Evolutionary conservation across 2,888 invertebrate genomes (phyloP).

Genomic region (Drosophila pullipes): DNA sequence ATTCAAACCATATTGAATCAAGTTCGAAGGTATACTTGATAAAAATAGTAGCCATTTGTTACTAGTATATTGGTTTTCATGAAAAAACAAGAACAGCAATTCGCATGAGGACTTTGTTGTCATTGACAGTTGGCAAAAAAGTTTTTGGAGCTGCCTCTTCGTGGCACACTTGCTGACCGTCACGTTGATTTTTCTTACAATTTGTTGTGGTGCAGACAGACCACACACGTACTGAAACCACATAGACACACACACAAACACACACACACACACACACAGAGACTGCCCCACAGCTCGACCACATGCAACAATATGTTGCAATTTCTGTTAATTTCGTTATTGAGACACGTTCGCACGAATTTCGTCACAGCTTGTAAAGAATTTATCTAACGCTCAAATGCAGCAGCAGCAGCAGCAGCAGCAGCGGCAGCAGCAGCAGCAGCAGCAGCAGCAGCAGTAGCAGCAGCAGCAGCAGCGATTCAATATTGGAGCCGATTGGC

Average conservation of each 20-base stretch:
- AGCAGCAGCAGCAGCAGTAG: conserved; percentile 41
- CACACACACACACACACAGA: background rate
- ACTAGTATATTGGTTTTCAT: background rate
- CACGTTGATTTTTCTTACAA: conserved; percentile 58
- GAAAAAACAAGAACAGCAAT: conserved; percentile 2
- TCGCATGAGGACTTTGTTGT: conserved; percentile 37
- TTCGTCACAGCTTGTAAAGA: conserved; percentile 68
- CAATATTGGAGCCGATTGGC: conserved; percentile 4
- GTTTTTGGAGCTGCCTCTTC: conserved; percentile 36
- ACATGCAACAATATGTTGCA: conserved; percentile 74
- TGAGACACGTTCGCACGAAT: conserved; percentile 77
- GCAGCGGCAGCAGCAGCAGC: conserved; percentile 39
- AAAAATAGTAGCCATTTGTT: background rate
- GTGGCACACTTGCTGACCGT: conserved; percentile 48
- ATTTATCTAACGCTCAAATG: conserved; percentile 42
- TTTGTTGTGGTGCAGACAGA: conserved; percentile 50
- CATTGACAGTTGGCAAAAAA: conserved; percentile 29
- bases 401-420: conserved; percentile 30
- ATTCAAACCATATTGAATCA: background rate
- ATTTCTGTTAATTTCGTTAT: conserved; percentile 82
- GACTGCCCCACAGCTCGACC: conserved; percentile 4
- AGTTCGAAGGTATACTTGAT: background rate
- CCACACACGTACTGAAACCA: conserved; percentile 40
- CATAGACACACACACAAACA: conserved; percentile 10
- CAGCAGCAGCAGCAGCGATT: background rate